phyloP scores from a whole-genome alignment of 2,797 vertebrate species.

The Clarias pachynema region DNA sequence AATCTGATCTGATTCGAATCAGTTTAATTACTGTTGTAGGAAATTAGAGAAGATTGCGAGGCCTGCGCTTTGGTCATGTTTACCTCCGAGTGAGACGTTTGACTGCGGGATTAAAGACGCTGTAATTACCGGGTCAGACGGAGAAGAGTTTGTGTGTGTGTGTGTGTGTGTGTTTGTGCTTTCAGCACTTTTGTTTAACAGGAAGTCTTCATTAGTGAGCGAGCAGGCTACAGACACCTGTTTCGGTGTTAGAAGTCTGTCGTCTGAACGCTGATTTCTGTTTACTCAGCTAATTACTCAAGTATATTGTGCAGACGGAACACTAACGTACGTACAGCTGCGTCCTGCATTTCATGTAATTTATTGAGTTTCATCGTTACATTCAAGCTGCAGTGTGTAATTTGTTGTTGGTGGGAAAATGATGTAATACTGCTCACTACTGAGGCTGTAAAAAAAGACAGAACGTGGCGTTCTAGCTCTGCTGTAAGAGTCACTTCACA shows the following conservation, averaged over 20 bases:
- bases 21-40: slow-evolving; percentile 5
- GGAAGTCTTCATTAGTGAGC: slow-evolving; percentile 1
- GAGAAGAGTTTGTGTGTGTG: slow-evolving; percentile 57
- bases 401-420: neutral
- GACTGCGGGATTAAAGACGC: slow-evolving; percentile 62
- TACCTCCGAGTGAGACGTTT: slow-evolving; percentile 32
- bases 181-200: neutral
- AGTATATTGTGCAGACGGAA: slow-evolving; percentile 11
- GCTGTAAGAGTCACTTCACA: neutral
- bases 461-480: neutral
- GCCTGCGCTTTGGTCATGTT: slow-evolving; percentile 14
- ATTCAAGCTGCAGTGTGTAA: neutral
- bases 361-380: neutral
- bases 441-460: neutral
- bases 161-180: too few relatives aligned
- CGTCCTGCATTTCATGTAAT: neutral
- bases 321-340: neutral
- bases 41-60: neutral
- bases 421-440: neutral
- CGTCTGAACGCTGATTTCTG: slow-evolving; percentile 57
- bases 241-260: neutral
- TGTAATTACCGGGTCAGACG: slow-evolving; percentile 67
- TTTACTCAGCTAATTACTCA: slow-evolving; percentile 74
- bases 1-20: neutral
- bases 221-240: slow-evolving; percentile 37